Conservation (phyloP, 2,888 invertebrate genomes). For the Rhamnusium bicolor region DNA sequence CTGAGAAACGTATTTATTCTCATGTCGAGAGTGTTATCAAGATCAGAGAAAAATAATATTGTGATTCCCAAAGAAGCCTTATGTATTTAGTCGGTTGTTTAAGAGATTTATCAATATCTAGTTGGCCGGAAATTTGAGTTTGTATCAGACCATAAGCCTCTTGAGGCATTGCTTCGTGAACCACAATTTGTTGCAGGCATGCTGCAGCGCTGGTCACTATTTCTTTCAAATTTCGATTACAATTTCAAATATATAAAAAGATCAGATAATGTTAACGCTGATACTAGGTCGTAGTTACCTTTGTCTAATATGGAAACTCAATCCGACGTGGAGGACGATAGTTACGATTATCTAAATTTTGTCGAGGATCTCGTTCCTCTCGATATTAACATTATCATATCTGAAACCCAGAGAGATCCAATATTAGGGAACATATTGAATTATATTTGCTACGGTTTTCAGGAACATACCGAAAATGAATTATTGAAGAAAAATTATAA, state of each 20-base stretch:
- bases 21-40: too few species aligned
- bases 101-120: slow-evolving; percentile 62
- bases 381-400: too few species aligned
- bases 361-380: too few species aligned
- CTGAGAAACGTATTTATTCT: too few species aligned
- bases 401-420: too few species aligned
- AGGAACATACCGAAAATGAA: background rate
- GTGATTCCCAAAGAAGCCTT: slow-evolving; percentile 42
- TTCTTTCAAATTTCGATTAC: background rate
- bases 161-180: slow-evolving; percentile 55
- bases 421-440: too few species aligned
- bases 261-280: too few species aligned
- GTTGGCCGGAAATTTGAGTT: slow-evolving; percentile 59
- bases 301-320: too few species aligned
- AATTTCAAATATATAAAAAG: too few species aligned
- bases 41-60: slow-evolving; percentile 1
- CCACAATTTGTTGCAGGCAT: slow-evolving; percentile 58
- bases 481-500: background rate
- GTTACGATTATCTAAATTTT: too few species aligned
- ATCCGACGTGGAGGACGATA: too few species aligned
- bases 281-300: too few species aligned
- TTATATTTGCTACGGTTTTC: background rate
- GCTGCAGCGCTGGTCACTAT: slow-evolving; percentile 47
- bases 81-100: slow-evolving; percentile 36
- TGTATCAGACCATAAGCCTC: slow-evolving; percentile 60